Evolutionary conservation across 2,797 vertebrate genomes (phyloP).

Genomic region (Anguilla pacifica): DNA sequence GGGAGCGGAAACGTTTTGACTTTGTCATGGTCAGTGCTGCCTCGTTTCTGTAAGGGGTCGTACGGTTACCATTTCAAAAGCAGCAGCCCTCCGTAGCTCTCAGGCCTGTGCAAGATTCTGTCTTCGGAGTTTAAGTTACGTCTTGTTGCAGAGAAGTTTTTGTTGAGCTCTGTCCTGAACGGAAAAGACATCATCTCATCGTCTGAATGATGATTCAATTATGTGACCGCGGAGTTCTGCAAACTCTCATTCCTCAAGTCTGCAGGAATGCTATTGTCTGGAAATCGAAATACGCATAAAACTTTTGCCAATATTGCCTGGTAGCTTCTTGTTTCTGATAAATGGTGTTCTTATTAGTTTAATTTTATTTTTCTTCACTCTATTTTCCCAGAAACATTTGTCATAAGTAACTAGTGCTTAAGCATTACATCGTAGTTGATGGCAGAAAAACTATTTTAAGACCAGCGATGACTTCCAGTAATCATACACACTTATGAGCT

Average conservation of each 20-base stretch:
- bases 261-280: neutral
- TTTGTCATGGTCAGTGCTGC: neutral
- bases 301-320: neutral
- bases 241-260: neutral
- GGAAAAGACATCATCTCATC: neutral
- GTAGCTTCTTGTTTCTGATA: neutral
- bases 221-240: neutral
- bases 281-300: neutral
- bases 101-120: neutral
- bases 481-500: neutral
- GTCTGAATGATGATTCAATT: neutral
- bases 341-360: neutral
- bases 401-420: neutral
- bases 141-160: no score
- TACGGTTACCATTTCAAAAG: neutral
- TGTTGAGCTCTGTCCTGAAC: neutral
- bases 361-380: neutral
- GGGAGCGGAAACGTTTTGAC: neutral
- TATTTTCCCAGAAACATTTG: neutral
- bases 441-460: no score
- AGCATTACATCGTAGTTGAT: neutral
- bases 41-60: neutral
- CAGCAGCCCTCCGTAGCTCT: neutral
- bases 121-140: slow-evolving; percentile 17
- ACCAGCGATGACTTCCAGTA: no score